Percentiles rank a stretch among this genome's conserved stretches.
Evolutionary conservation across 1,140 invertebrate genomes (phyloP).

Genomic region (Phthorimaea operculella): DNA sequence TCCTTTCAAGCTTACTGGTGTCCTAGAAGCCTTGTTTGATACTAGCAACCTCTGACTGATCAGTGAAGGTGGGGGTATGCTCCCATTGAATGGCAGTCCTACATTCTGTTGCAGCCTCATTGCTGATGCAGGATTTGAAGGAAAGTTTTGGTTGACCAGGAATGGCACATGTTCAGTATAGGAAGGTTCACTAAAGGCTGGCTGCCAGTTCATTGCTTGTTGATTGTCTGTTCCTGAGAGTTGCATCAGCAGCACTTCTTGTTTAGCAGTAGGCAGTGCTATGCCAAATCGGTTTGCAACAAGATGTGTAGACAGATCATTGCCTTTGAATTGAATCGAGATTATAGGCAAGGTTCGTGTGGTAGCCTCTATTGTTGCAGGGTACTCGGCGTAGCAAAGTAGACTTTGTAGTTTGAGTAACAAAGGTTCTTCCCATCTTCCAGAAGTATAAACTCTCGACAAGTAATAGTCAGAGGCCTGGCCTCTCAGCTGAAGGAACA

Average conservation of each 20-base stretch:
- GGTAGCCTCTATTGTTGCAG: slow-evolving; percentile 46
- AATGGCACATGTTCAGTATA: slow-evolving; percentile 58
- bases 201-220: slow-evolving; percentile 38
- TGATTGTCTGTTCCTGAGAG: slow-evolving; percentile 29
- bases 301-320: slow-evolving; percentile 57
- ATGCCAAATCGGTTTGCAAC: slow-evolving; percentile 44
- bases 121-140: slow-evolving; percentile 50
- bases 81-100: slow-evolving; percentile 42
- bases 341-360: slow-evolving; percentile 50
- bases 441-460: slow-evolving; percentile 60
- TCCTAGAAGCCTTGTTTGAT: slow-evolving; percentile 40
- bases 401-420: slow-evolving; percentile 61
- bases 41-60: slow-evolving; percentile 41
- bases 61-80: slow-evolving; percentile 28
- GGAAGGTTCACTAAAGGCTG: slow-evolving; percentile 31
- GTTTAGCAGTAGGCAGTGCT: slow-evolving; percentile 37
- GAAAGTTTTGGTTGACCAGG: slow-evolving; percentile 55
- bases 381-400: slow-evolving; percentile 66
- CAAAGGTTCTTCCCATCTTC: slow-evolving; percentile 63
- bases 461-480: slow-evolving; percentile 71
- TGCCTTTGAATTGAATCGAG: slow-evolving; percentile 54
- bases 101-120: slow-evolving; percentile 54
- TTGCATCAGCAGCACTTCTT: slow-evolving; percentile 44
- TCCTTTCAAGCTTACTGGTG: slow-evolving; percentile 42
- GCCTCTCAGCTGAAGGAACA: slow-evolving; percentile 64